A percentile compares a stretch with the other conserved stretches of the same genome.
Evolutionary conservation across 2,113 vertebrate species (phyloP).

Genomic region (Bujurquina vittata): DNA sequence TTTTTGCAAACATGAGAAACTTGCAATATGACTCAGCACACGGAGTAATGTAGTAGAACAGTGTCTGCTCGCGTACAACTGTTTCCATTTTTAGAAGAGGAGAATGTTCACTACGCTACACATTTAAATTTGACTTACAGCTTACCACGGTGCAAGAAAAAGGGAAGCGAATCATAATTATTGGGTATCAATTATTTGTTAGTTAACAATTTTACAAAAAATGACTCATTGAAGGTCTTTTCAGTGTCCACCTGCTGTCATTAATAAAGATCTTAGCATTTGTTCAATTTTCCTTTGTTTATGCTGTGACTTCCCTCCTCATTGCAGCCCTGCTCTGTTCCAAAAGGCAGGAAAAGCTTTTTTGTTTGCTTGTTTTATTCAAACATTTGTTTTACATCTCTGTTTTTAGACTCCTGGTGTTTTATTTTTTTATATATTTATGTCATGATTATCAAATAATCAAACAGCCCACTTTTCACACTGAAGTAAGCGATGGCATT

Average conservation of each 20-base stretch:
- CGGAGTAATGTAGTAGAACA: neutral
- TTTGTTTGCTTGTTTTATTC: neutral
- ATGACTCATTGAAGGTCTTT: neutral
- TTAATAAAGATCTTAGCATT: neutral
- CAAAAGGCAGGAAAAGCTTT: neutral
- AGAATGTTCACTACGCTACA: neutral
- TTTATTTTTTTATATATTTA: neutral
- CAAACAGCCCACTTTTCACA: neutral
- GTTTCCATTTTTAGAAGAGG: conserved; percentile 24
- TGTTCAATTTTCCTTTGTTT: neutral
- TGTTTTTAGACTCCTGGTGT: neutral
- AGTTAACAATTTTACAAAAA: conserved; percentile 6
- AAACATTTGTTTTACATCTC: neutral
- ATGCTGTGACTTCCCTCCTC: neutral
- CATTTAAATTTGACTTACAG: neutral
- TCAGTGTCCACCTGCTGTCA: neutral
- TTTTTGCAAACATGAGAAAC: conserved; percentile 1
- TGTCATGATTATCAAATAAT: neutral
- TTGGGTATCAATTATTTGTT: neutral
- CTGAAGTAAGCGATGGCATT: conserved; percentile 8
- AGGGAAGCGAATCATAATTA: too few relatives aligned
- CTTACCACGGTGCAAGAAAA: neutral
- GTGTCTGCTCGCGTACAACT: neutral
- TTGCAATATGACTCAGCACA: conserved; percentile 28
- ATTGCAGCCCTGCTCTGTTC: neutral